Evolutionary conservation across 2,888 invertebrate genomes (phyloP).

Genomic region (Odontomyia ornata): DNA sequence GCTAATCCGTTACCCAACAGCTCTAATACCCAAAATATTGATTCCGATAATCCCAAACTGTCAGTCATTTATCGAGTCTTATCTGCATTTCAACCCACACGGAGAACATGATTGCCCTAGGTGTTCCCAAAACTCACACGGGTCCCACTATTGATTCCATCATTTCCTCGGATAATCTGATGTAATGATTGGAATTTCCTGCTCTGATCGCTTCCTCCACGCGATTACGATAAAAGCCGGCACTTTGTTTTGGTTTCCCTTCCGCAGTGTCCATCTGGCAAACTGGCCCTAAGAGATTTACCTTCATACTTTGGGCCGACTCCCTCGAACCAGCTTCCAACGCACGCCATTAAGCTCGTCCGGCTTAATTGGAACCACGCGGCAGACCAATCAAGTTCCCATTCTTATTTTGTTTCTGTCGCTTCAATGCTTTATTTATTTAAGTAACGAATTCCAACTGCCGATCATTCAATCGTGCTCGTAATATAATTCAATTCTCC

Average conservation of each 20-base stretch:
- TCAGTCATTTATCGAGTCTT: neutral
- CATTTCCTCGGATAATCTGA: neutral
- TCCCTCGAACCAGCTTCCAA: too few species aligned
- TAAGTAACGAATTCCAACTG: slow-evolving; percentile 1
- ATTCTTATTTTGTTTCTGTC: slow-evolving; percentile 20
- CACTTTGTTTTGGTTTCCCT: neutral
- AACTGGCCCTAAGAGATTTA: neutral
- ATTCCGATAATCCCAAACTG: slow-evolving; percentile 8
- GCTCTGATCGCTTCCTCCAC: slow-evolving; percentile 1
- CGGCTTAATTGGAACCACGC: too few species aligned
- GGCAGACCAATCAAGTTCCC: neutral
- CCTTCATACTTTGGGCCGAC: too few species aligned
- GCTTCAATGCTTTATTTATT: slow-evolving; percentile 18
- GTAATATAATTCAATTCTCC: slow-evolving; percentile 8
- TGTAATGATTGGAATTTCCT: neutral
- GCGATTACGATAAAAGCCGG: neutral
- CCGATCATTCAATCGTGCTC: slow-evolving; percentile 9
- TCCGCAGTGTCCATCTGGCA: neutral
- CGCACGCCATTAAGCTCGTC: too few species aligned
- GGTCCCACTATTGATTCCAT: neutral
- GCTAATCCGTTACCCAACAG: neutral
- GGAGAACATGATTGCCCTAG: neutral
- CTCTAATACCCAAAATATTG: neutral
- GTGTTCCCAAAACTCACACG: neutral
- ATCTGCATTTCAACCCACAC: neutral